A percentile compares a stretch with the other conserved stretches of the same genome.
Evolutionary conservation across 1,140 invertebrate genomes (phyloP).

Genomic region (Sesamia nonagrioides): DNA sequence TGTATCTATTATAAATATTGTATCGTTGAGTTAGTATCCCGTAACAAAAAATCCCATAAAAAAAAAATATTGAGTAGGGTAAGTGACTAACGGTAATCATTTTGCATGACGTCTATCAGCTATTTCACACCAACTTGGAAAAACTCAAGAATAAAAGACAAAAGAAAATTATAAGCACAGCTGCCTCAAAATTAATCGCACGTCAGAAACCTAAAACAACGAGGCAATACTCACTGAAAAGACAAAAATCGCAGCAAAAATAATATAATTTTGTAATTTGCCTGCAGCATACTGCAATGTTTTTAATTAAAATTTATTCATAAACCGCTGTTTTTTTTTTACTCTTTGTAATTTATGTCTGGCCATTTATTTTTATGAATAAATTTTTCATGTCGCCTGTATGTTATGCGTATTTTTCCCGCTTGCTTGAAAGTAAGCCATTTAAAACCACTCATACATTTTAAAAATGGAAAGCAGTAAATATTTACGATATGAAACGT

Average conservation of each 20-base stretch:
- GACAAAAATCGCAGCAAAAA: background rate
- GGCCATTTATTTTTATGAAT: slow-evolving; percentile 21
- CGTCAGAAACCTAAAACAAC: slow-evolving; percentile 16
- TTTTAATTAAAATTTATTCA: slow-evolving; percentile 44
- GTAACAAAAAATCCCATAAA: no score
- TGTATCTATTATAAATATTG: no score
- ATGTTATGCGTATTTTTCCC: background rate
- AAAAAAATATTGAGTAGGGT: no score
- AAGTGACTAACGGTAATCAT: no score
- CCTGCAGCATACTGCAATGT: slow-evolving; percentile 33
- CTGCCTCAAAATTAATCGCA: slow-evolving; percentile 13
- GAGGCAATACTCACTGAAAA: background rate
- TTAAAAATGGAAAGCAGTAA: background rate
- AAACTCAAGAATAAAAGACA: background rate
- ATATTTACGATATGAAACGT: background rate
- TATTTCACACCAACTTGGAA: no score
- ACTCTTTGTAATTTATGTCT: background rate
- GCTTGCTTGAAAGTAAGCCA: background rate
- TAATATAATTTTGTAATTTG: slow-evolving; percentile 7
- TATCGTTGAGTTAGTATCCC: no score
- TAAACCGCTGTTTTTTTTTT: slow-evolving; percentile 10
- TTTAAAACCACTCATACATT: slow-evolving; percentile 12
- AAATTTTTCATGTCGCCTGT: slow-evolving; percentile 1
- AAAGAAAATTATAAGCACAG: background rate
- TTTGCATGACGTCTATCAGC: no score